Base-by-base conservation (phyloP, 2,888 invertebrate species). In the Spisula subtruncata region DNA sequence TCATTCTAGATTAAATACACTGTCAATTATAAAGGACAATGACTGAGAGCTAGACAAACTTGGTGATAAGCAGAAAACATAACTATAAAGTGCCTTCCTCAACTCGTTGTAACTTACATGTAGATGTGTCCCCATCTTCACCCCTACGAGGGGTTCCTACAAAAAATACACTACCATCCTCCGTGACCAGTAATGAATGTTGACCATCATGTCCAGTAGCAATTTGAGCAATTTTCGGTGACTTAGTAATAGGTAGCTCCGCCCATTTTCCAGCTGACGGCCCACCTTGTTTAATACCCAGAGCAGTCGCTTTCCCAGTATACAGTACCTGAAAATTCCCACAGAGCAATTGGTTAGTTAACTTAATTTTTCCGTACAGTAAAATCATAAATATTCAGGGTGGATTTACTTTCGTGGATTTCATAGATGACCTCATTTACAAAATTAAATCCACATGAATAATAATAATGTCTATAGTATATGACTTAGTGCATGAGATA, bases 201-300 rank as follows among this genome's bases (percentile, higher is more conserved):
- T 98, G 98, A 0, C 99, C 99, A 96, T 99, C 99, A 96, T 99
- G 99, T 0, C 99, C 99, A 1, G 99, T 98, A 0, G 99, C 98
- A 91, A 99, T 98, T 97, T 99, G 98, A 0, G 97, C 97, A 89
- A 98, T 97, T 95, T 98, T 98, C 0, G 98, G 98, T 32, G 98
- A 97, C 97, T 98, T 98, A 0, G 98, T 97, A 86, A 98, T 97
- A 66, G 98, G 97, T 32, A 97, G 95, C 93, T 97, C 97, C 4
- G 96, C 95, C 97, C 97, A 97, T 90, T 97, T 96, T 18, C 96
- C 96, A 20, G 94, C 92, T 20, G 96, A 89, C n/a, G 96, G 95
- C 32, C 95, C 96, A 35, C 96, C 96, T 92, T 97, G 97, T 92
- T 99, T 99, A 94, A 99, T 98, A 0, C 99, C 99, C 32, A 99